Percentiles rank a stretch among this genome's conserved stretches.
Evolutionary conservation across 30 jellyfish, hydroid and myxozoan genomes (phyloP).

Genomic region (Hydra vulgaris): DNA sequence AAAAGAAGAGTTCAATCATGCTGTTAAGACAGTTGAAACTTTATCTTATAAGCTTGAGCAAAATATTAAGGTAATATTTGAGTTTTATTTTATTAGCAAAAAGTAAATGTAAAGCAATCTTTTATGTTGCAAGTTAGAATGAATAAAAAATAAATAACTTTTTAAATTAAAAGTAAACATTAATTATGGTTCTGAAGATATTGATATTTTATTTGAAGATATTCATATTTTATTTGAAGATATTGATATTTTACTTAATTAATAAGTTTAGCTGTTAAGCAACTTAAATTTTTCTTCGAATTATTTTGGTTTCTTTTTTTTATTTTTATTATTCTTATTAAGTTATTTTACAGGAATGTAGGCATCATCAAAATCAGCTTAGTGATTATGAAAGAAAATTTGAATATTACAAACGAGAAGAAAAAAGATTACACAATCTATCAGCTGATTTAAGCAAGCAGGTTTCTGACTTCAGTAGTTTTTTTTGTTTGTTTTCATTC

Average conservation of each 20-base stretch:
- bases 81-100: neutral
- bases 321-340: too few relatives aligned
- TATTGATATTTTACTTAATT: too few relatives aligned
- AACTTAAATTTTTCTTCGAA: too few relatives aligned
- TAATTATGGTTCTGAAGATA: too few relatives aligned
- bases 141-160: too few relatives aligned
- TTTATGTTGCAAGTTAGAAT: too few relatives aligned
- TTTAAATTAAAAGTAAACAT: too few relatives aligned
- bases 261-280: too few relatives aligned
- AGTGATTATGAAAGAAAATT: conserved; percentile 44
- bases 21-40: conserved; percentile 54
- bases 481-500: neutral
- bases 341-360: conserved; percentile 45
- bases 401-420: conserved; percentile 59
- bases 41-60: conserved; percentile 53
- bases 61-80: conserved; percentile 46
- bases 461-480: conserved; percentile 15
- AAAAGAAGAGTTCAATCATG: conserved; percentile 69
- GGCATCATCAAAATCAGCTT: conserved; percentile 27
- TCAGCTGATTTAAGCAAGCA: conserved; percentile 77
- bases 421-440: conserved; percentile 43
- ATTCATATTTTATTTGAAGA: too few relatives aligned
- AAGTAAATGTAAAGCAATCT: neutral
- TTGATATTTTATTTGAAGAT: too few relatives aligned
- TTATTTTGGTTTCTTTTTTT: too few relatives aligned